These are phyloP conservation scores for Drosophila watanabei DNA, from an alignment of 1,140 invertebrate species.

Conservation along the genomic window DNA sequence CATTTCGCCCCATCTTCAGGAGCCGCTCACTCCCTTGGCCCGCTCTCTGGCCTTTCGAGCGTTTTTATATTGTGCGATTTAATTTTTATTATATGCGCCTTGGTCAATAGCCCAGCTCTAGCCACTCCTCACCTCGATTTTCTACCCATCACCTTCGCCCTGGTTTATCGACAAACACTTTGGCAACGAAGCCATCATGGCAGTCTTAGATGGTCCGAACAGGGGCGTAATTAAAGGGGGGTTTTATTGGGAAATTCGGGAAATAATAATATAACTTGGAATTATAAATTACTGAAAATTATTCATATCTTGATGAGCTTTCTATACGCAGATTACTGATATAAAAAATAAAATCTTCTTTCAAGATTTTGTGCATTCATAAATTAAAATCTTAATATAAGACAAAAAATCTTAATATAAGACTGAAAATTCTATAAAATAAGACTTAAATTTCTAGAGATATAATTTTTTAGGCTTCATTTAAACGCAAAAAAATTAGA, in stretches of 20 bases:
- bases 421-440: no score
- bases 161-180: slow-evolving; percentile 79
- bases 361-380: no score
- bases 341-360: no score
- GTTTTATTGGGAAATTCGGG: not conserved
- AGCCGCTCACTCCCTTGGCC: not conserved
- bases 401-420: no score
- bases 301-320: not conserved
- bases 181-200: slow-evolving; percentile 58
- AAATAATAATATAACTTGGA: not conserved
- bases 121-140: not conserved
- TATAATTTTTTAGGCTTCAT: no score
- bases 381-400: no score
- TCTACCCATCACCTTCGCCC: slow-evolving; percentile 53
- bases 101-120: slow-evolving; percentile 65
- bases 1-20: slow-evolving; percentile 43
- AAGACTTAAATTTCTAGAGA: no score
- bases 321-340: no score
- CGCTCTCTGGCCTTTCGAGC: slow-evolving; percentile 43
- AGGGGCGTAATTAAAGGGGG: slow-evolving; percentile 15
- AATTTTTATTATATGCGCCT: slow-evolving; percentile 80
- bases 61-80: slow-evolving; percentile 81
- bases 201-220: slow-evolving; percentile 30
- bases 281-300: no score
- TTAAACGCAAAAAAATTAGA: no score